phyloP scores from a whole-genome alignment of 2,797 vertebrate species.

The Rhabdophis nuchalis region DNA sequence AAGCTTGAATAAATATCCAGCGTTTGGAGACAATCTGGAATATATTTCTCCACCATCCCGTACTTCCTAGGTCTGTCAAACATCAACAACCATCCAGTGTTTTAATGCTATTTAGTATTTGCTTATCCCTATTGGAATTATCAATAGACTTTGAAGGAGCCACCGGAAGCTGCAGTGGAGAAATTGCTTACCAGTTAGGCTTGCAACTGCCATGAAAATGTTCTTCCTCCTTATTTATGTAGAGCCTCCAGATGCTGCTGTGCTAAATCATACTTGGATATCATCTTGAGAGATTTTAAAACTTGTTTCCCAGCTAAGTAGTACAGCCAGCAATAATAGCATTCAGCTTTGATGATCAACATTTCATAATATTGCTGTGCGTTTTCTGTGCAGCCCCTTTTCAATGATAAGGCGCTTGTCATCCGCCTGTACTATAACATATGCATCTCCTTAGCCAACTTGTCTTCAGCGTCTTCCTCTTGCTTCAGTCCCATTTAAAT shows the following conservation, averaged over 20 bases:
- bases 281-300: constrained; percentile 44
- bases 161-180: constrained; percentile 56
- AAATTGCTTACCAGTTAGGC: constrained; percentile 46
- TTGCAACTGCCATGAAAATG: constrained; percentile 52
- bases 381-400: not conserved
- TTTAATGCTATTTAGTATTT: constrained; percentile 19
- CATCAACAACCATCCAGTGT: not conserved
- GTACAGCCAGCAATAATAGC: constrained; percentile 54
- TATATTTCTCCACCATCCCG: not conserved
- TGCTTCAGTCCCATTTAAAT: not conserved
- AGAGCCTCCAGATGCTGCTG: constrained; percentile 56
- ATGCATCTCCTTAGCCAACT: not conserved
- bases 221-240: constrained; percentile 58
- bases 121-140: constrained; percentile 38
- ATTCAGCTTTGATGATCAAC: constrained; percentile 47
- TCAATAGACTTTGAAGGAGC: constrained; percentile 54
- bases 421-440: not conserved
- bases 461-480: not conserved
- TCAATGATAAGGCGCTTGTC: not conserved
- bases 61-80: not conserved
- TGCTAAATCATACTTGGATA: constrained; percentile 45
- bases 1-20: not conserved
- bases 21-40: not conserved
- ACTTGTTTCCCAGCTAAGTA: constrained; percentile 53
- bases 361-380: constrained; percentile 26